Base-by-base conservation (phyloP, 2,113 vertebrate genomes). In the Scatophagus argus region DNA sequence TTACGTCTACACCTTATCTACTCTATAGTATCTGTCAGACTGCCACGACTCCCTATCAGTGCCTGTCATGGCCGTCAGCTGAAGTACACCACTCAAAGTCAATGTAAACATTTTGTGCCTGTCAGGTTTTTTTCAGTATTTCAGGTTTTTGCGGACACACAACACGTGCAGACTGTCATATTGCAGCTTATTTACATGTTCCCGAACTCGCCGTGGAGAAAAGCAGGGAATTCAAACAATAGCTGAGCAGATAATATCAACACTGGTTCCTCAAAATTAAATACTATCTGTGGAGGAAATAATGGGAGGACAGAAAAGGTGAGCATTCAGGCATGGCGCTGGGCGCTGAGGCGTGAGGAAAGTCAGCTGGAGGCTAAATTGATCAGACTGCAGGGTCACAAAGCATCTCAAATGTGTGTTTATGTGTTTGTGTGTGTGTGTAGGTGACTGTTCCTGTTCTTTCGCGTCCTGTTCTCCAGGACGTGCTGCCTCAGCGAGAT, bases 401-500 rank as follows among this genome's bases (percentile, higher is more conserved):
- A 49, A 89, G 81, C 79, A 75, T 74, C 80, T 87, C 81, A 73
- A 55, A 56, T 62, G 47, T 79, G 34, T 68, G 61, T 67, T 25
- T 68, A 21, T 61, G 46, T 34, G 43, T 43, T 62, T 58, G 54
- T 74, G 55, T 55, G 77, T 73, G 74, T 59, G 41, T 56, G 72
- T 34, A 72, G 43, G 56, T 27, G 38, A 77, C 43, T 72, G 79
- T 81, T 63, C 31, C 67, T 8, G 55, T 74, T 79, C 87, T 79
- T 70, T 41, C 67, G 79, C 25, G 31, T 84, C 82, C 82, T 65
- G 87, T 82, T 87, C 90, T 89, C 76, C 74, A 82, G 78, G 72
- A 88, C 14, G 11, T 2, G 86, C 84, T 79, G 87, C 83, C 72
- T 87, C 91, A 91, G 88, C 87, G 77, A 47, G 27, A 74, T 59